Base-by-base conservation (phyloP, 1,140 invertebrate genomes). In the Cydia fagiglandana region DNA sequence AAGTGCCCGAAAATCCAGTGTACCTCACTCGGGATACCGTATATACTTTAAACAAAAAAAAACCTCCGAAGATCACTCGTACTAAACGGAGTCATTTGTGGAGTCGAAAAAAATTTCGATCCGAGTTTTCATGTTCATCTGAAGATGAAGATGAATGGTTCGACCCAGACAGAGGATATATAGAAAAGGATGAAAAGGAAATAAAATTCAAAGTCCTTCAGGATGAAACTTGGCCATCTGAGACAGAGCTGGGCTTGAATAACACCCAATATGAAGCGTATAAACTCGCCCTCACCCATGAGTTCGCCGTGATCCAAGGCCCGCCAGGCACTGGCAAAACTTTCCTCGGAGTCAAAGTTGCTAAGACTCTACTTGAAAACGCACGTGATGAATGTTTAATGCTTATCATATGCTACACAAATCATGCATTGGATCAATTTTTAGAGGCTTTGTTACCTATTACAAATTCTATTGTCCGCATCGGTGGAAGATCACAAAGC, bases 351-450 rank as follows among this genome's bases (percentile, higher is more conserved):
- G 88, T 96, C 12, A 94, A 96, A 90, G 93, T 97, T 45, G 93
- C 95, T 0, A 88, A 94, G 77, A 93, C 93, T 2, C 83, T 97
- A 10, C 81, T 96, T 10, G 56, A 93, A 34, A 96, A 95, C 76
- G 87, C 28, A 28, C 24, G 6, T 53, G 78, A 7, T 83, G 79
- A 2, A 2, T 84, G 82, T 64, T 95, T 96, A 4, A 95, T 98
- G 75, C 87, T 98, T 2, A 93, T 98, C 13, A 94, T 98, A 24
- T 97, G 97, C 83, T 97, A 96, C 80, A 98, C 97, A 0, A 98
- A 98, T 86, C 97, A 98, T 88, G 97, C 97, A 1, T 86, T 98
- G 4, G 97, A 98, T 93, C 97, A 98, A 86, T 98, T 98, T 92
- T 88, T 98, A n/a, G 95, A 97, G 87, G 96, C 95, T 24, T 93